Conservation (phyloP, 2,113 vertebrate species). For the Tympanuchus pallidicinctus region DNA sequence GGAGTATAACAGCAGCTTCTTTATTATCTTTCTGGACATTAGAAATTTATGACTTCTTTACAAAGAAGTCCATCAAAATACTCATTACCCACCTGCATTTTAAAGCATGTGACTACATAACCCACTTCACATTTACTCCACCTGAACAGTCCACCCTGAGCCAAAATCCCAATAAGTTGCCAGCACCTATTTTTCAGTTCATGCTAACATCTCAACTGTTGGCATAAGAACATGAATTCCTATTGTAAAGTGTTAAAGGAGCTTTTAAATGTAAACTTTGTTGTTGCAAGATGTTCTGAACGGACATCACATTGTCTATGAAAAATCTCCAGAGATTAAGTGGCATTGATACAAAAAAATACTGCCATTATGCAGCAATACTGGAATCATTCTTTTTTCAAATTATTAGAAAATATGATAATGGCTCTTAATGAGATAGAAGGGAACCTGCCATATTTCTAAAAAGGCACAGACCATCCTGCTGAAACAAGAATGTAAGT, state of each 20-base stretch:
- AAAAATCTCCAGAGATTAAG: background rate
- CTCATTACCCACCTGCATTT: background rate
- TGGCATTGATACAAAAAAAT: background rate
- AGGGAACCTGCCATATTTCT: background rate
- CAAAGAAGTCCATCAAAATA: background rate
- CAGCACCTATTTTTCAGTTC: background rate
- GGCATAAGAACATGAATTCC: background rate
- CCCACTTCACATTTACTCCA: constrained; percentile 10
- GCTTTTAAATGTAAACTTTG: background rate
- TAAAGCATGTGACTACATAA: background rate
- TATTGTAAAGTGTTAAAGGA: background rate
- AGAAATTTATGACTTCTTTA: background rate
- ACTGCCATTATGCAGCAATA: background rate
- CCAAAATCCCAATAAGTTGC: background rate
- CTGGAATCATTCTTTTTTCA: background rate
- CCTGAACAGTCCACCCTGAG: background rate
- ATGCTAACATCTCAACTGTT: background rate
- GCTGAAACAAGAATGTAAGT: background rate
- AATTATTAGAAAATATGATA: background rate
- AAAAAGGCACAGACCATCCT: background rate
- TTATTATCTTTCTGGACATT: background rate
- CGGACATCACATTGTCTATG: background rate
- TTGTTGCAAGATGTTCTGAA: background rate
- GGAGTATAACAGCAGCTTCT: background rate
- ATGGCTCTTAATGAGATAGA: background rate